Evolutionary conservation across 2,797 vertebrate genomes (phyloP), one percentile per base, ranked within the genome.

Genomic region (Delichon dasypus): DNA sequence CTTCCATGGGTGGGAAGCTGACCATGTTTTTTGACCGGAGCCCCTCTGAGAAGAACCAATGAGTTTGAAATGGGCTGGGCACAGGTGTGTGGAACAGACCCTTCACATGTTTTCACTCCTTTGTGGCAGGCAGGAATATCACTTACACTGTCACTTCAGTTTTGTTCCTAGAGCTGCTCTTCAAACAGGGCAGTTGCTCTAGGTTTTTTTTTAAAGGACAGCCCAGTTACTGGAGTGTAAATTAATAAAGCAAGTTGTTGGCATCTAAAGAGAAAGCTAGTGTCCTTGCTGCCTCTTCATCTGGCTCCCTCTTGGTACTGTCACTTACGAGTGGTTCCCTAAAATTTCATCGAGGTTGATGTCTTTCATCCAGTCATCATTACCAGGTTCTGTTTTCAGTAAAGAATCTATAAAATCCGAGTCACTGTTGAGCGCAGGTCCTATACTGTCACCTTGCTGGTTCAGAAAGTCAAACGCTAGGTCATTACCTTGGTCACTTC

Each of bases 291-390:
- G 94, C 83, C 34, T 92, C 75, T 94, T 85, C 72, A 51, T 61
- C 27, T 93, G 53, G 42, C 26, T 61, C 34, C 71, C 71, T 50
- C 82, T 51, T 73, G 50, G 45, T 80, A 51, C 79, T 87, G 81
- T 91, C 73, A 73, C 78, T 98, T 98, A 99, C 0, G 98, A 98
- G 94, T 99, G 98, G 94, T 98, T 98, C n/a, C 99, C 99, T 93
- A 99, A 98, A 97, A 99, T 99, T 97, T 99, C 99, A 95, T 99
- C 99, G 3, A 99, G 98, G 95, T 99, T 99, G 93, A 99, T 99
- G 94, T 99, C 99, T 98, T 99, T 99, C 99, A 99, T 99, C 99
- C 99, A 99, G 98, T 99, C 99, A 67, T 99, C 99, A 0, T 98
- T 99, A 79, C 99, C 98, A 78, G 99, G 99, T 92, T 99, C 99